A percentile compares a stretch with the other conserved stretches of the same genome.
These are phyloP conservation scores for Bilobella aurantiaca DNA, from an alignment of 1,140 invertebrate genomes.

Conservation along the genomic window DNA sequence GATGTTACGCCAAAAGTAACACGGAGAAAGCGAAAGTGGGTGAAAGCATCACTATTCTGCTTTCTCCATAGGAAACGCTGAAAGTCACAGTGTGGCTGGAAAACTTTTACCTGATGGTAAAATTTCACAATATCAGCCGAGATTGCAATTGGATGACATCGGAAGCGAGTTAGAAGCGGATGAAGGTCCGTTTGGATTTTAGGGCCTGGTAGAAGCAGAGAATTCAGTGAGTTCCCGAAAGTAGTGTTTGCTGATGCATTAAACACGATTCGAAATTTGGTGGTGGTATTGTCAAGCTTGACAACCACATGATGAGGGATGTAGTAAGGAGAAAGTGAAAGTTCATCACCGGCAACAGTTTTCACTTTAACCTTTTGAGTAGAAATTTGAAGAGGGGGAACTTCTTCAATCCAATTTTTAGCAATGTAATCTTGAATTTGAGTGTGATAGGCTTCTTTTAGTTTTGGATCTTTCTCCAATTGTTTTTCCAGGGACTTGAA, in stretches of 20 bases:
- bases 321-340: slow-evolving; percentile 27
- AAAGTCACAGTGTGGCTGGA: slow-evolving; percentile 13
- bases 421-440: slow-evolving; percentile 38
- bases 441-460: slow-evolving; percentile 19
- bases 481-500: background rate
- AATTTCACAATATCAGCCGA: slow-evolving; percentile 37
- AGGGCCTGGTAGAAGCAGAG: slow-evolving; percentile 37
- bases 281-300: slow-evolving; percentile 34
- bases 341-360: background rate
- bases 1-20: slow-evolving; percentile 40
- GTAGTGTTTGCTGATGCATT: slow-evolving; percentile 38
- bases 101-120: slow-evolving; percentile 29
- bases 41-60: slow-evolving; percentile 28
- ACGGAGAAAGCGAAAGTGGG: slow-evolving; percentile 32
- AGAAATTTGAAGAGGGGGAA: background rate
- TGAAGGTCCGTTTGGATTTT: slow-evolving; percentile 39
- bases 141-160: slow-evolving; percentile 38
- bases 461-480: background rate
- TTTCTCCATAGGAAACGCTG: slow-evolving; percentile 40
- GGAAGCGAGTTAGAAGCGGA: slow-evolving; percentile 40
- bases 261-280: slow-evolving; percentile 39
- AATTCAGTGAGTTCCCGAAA: slow-evolving; percentile 38
- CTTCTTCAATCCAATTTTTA: slow-evolving; percentile 37
- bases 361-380: background rate
- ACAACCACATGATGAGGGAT: slow-evolving; percentile 38